phyloP scores from a whole-genome alignment of 2,113 vertebrate genomes.

The Lutjanus erythropterus region DNA sequence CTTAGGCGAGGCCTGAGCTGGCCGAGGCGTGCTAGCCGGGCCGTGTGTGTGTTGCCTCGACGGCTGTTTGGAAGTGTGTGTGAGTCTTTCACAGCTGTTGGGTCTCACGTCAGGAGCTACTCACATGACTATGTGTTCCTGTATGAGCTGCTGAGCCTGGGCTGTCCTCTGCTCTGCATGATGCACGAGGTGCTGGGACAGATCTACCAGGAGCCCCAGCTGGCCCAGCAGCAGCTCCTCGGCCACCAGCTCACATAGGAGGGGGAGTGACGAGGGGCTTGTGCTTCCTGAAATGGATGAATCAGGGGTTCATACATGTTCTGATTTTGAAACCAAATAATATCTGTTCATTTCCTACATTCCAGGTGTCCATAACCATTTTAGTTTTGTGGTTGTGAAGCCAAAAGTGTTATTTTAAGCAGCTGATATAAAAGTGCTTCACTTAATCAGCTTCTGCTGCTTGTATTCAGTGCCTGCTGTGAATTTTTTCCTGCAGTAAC shows the following conservation, averaged over 20 bases:
- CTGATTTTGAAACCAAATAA: constrained; percentile 10
- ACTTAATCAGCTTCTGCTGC: constrained; percentile 8
- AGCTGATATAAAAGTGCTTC: constrained; percentile 46
- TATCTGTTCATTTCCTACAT: not conserved
- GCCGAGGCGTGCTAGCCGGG: constrained; percentile 87
- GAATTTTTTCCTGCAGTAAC: not conserved
- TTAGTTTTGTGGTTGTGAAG: constrained; percentile 24
- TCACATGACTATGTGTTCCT: constrained; percentile 91
- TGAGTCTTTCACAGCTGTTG: constrained; percentile 81
- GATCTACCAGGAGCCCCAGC: constrained; percentile 88
- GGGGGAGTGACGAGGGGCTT: not conserved
- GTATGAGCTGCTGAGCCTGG: constrained; percentile 93
- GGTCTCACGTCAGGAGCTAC: constrained; percentile 90
- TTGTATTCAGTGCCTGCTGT: constrained; percentile 20
- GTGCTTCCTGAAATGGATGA: not conserved
- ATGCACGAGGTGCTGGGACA: constrained; percentile 90
- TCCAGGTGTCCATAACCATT: constrained; percentile 20
- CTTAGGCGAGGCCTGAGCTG: constrained; percentile 88
- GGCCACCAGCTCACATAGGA: constrained; percentile 34
- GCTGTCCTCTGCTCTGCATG: constrained; percentile 90
- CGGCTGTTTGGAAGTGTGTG: constrained; percentile 86
- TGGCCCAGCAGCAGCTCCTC: constrained; percentile 41
- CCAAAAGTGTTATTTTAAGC: constrained; percentile 20
- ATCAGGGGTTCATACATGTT: not conserved
- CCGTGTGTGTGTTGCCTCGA: constrained; percentile 86